Percentiles rank a stretch among this genome's conserved stretches.
phyloP scores from a whole-genome alignment of 2,888 invertebrate genomes.

The Selenia dentaria region DNA sequence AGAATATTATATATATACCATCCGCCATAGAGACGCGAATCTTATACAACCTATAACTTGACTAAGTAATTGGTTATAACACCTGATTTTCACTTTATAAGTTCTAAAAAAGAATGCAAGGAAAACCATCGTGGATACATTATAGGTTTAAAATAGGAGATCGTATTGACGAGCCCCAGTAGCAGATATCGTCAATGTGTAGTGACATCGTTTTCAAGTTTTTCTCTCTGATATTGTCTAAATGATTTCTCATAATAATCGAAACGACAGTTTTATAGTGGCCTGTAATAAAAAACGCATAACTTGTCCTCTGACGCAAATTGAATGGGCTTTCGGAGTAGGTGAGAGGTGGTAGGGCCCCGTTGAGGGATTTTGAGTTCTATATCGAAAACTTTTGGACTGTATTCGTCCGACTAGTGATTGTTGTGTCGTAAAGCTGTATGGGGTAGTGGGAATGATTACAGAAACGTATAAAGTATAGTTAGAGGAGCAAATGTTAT shows the following conservation, averaged over 20 bases:
- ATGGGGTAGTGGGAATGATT: conserved; percentile 52
- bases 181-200: too few relatives aligned
- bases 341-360: conserved; percentile 45
- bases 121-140: too few relatives aligned
- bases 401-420: conserved; percentile 38
- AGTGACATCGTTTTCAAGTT: neutral
- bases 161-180: too few relatives aligned
- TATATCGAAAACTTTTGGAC: conserved; percentile 36
- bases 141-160: too few relatives aligned
- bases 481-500: conserved; percentile 13
- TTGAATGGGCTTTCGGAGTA: conserved; percentile 63
- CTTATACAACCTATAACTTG: too few relatives aligned
- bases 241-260: conserved; percentile 60
- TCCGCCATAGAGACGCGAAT: too few relatives aligned
- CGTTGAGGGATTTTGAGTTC: conserved; percentile 33
- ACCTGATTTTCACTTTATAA: too few relatives aligned
- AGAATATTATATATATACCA: too few relatives aligned
- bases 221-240: conserved; percentile 39
- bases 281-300: conserved; percentile 77
- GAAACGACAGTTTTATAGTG: conserved; percentile 70
- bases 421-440: conserved; percentile 48
- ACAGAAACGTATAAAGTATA: conserved; percentile 25
- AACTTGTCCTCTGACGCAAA: conserved; percentile 68
- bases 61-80: too few relatives aligned
- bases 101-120: too few relatives aligned